Percentiles rank a stretch among this genome's conserved stretches.
Conservation (phyloP, 2,797 vertebrate species). For the Acestrorhynchus altus region DNA sequence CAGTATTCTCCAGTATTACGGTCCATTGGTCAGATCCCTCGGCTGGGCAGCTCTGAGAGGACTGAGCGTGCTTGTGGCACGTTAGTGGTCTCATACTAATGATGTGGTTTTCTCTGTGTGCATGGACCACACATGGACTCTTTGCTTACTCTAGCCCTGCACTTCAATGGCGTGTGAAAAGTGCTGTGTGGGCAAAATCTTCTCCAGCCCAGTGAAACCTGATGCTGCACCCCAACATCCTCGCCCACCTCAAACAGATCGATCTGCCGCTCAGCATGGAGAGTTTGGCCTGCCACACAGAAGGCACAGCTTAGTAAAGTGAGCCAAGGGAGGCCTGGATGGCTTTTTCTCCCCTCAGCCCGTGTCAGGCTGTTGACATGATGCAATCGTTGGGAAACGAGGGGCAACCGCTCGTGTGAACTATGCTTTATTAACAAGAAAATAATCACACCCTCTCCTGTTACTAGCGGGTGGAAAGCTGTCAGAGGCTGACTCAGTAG, state of each 20-base stretch:
- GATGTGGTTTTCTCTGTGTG: slow-evolving; percentile 73
- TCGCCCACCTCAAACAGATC: slow-evolving; percentile 6
- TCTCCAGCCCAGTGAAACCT: slow-evolving; percentile 68
- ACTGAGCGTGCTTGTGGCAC: slow-evolving; percentile 65
- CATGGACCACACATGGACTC: slow-evolving; percentile 77
- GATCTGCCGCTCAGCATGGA: slow-evolving; percentile 38
- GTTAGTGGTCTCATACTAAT: slow-evolving; percentile 73
- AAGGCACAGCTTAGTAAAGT: slow-evolving; percentile 34
- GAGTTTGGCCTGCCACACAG: slow-evolving; percentile 63
- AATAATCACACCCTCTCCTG: slow-evolving; percentile 75
- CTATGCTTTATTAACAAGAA: slow-evolving; percentile 64
- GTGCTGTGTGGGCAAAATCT: slow-evolving; percentile 72
- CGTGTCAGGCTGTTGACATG: slow-evolving; percentile 24
- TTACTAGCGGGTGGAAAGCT: slow-evolving; percentile 73
- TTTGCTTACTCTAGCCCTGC: slow-evolving; percentile 75
- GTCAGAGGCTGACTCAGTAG: slow-evolving; percentile 65
- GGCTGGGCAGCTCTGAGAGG: slow-evolving; percentile 62
- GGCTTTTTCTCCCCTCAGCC: not conserved
- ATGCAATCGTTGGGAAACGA: slow-evolving; percentile 33
- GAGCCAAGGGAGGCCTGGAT: slow-evolving; percentile 2
- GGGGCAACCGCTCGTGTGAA: slow-evolving; percentile 54
- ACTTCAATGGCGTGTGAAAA: slow-evolving; percentile 73
- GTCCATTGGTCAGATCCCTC: slow-evolving; percentile 54
- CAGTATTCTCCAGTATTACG: slow-evolving; percentile 51
- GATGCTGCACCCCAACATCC: slow-evolving; percentile 60